Conservation (phyloP, 2,888 invertebrate genomes). For the Hirtodrosophila trivittata region DNA sequence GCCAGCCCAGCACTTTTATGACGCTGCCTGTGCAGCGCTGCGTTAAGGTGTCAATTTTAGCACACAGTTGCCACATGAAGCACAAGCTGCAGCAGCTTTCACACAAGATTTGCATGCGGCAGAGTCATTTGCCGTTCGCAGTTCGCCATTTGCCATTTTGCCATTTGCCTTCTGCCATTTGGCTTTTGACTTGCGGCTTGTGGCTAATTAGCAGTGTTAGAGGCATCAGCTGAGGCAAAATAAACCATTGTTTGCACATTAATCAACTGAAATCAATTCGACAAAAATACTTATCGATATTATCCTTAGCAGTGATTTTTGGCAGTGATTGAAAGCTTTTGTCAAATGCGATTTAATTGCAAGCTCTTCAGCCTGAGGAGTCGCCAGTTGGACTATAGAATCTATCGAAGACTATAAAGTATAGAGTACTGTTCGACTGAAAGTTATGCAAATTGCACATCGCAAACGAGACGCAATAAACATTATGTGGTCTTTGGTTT, state of each 20-base stretch:
- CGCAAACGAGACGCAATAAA: constrained; percentile 58
- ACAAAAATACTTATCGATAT: constrained; percentile 34
- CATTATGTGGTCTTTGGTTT: constrained; percentile 63
- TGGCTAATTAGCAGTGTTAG: constrained; percentile 49
- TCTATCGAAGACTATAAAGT: constrained; percentile 3
- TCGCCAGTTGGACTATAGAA: neutral
- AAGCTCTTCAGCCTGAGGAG: constrained; percentile 53
- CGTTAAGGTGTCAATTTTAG: constrained; percentile 79
- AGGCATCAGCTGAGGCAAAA: constrained; percentile 5
- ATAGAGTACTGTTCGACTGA: constrained; percentile 12
- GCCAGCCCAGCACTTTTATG: constrained; percentile 65
- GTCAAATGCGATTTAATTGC: constrained; percentile 60
- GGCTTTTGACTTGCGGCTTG: neutral
- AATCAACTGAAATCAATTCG: constrained; percentile 68
- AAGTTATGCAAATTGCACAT: constrained; percentile 69
- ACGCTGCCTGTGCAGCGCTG: constrained; percentile 67
- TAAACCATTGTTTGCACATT: constrained; percentile 64
- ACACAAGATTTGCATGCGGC: constrained; percentile 43
- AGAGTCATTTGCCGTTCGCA: constrained; percentile 29
- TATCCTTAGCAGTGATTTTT: constrained; percentile 21
- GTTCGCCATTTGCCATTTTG: constrained; percentile 1
- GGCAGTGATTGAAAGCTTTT: constrained; percentile 69
- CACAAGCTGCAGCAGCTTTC: constrained; percentile 48
- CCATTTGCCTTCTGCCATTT: neutral
- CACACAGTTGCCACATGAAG: constrained; percentile 72